Evolutionary conservation across 2,113 vertebrate genomes (phyloP).

Genomic region (Climacteris rufus): DNA sequence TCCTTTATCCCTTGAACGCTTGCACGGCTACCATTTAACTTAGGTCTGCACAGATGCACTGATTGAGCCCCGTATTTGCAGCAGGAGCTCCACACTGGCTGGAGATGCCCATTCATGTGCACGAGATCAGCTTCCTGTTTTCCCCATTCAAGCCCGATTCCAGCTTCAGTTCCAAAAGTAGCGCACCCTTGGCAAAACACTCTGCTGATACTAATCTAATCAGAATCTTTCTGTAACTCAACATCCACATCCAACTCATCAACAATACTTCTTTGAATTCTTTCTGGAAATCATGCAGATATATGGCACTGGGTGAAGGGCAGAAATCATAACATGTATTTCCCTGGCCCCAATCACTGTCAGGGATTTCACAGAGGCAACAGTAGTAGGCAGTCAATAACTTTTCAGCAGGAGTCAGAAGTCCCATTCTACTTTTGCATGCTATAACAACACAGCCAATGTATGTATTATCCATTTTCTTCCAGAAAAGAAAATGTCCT

Average conservation of each 20-base stretch:
- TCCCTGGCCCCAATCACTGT: background rate
- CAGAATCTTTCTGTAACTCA: background rate
- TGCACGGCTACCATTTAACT: background rate
- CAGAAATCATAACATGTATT: background rate
- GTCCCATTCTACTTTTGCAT: background rate
- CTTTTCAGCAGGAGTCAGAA: background rate
- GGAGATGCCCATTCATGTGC: background rate
- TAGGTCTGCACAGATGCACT: background rate
- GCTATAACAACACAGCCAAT: background rate
- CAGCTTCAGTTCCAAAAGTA: slow-evolving; percentile 3
- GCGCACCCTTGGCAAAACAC: background rate
- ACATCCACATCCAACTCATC: background rate
- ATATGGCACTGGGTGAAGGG: background rate
- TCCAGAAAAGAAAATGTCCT: background rate
- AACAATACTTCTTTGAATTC: background rate
- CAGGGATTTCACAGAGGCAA: background rate
- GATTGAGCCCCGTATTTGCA: background rate
- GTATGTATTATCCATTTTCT: background rate
- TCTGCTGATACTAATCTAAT: background rate
- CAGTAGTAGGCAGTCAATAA: fast-evolving
- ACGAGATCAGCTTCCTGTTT: background rate
- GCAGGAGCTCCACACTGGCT: background rate
- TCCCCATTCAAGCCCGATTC: background rate
- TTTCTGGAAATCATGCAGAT: background rate
- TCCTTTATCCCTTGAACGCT: background rate